Evolutionary conservation across 2,888 invertebrate species (phyloP).

Genomic region (Norana najaformis): DNA sequence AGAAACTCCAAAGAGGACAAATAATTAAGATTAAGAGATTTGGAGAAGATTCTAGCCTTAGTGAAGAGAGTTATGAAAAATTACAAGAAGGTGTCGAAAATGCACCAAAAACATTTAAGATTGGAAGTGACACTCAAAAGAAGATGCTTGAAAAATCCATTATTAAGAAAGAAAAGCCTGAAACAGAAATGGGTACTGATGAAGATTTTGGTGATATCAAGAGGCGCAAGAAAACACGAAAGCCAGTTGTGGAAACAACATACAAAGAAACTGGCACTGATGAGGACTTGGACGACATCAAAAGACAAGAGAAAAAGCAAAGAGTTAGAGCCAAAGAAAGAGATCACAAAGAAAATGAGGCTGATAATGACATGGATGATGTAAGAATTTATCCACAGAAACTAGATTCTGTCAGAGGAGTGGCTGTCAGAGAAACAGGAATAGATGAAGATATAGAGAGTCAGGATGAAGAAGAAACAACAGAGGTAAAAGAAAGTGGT

Average conservation of each 20-base stretch:
- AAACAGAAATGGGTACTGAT: neutral
- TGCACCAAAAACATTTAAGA: neutral
- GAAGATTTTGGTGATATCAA: neutral
- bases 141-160: neutral
- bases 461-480: neutral
- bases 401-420: neutral
- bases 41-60: too few relatives aligned
- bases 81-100: neutral
- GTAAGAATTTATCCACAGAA: neutral
- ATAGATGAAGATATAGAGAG: slow-evolving; percentile 8
- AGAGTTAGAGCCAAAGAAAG: neutral
- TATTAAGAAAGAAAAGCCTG: neutral
- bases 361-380: neutral
- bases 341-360: neutral
- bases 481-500: neutral
- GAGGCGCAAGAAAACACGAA: neutral
- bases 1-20: too few relatives aligned
- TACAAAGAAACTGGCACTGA: neutral
- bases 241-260: neutral
- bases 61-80: too few relatives aligned
- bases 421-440: neutral
- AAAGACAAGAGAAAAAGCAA: neutral
- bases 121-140: neutral
- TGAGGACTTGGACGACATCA: neutral
- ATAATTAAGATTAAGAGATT: too few relatives aligned